Evolutionary conservation across 2,113 vertebrate species (phyloP), one percentile per base, ranked within the genome.

Genomic region (Zapus hudsonius): DNA sequence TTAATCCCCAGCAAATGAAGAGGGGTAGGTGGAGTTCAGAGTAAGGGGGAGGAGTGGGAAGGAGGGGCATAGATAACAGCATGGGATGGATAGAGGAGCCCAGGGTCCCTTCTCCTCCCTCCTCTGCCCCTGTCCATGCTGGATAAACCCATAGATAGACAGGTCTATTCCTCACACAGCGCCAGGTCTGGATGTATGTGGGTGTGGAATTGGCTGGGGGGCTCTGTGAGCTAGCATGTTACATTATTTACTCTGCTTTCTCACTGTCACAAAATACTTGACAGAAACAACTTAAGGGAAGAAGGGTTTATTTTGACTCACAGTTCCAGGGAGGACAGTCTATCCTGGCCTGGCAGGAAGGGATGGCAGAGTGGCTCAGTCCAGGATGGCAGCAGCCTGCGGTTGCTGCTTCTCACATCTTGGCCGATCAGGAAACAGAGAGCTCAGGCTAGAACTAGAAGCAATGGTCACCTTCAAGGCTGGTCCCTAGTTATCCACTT

Each of bases 1-100:
- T 70, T 94, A 96, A 96, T 96, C 95, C 83, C 73, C 69, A 72
- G 78, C 61, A 93, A 93, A 81, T 69, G 42, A 87, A 90, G 83
- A 79, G 20, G 66, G 52, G n/a, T 83, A 70, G 76, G 36, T 91
- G 73, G 63, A 17, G 40, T 52, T 52, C 6, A 52, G 16, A 52
- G 6, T 52, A 52, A 52, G 52, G 52, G 52, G 52, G 2, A n/a
- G n/a, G 52, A 15, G 52, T 52, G 2, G 2, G 52, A 52, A 7
- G 11, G 36, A 89, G 31, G 33, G n/a, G 67, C 57, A 40, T 38
- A 33, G 25, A 57, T 4, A 25, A n/a, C 20, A 80, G 47, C n/a
- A 40, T 17, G 38, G 7, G 47, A 31, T 44, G 29, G 66, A 42
- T 20, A 15, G 67, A 70, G 29, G 61, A 52, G 10, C 7, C 0